Evolutionary conservation across 2,797 vertebrate species (phyloP).

Genomic region (Dipus sagitta): DNA sequence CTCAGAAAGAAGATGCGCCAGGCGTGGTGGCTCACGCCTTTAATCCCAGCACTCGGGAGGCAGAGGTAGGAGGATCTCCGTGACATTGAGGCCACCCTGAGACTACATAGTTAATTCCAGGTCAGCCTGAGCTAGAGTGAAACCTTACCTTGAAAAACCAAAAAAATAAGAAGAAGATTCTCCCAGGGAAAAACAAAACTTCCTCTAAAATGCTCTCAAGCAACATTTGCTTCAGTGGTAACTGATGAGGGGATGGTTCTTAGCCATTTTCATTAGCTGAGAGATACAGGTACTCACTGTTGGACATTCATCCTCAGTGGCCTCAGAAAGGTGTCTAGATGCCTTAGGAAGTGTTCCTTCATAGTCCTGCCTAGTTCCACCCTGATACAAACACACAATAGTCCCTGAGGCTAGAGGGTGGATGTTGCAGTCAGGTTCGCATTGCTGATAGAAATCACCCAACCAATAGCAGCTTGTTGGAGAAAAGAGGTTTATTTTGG

Average conservation of each 20-base stretch:
- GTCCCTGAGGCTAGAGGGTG: not conserved
- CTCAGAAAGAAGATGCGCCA: constrained; percentile 20
- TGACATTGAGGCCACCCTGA: too few relatives aligned
- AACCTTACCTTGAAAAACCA: too few relatives aligned
- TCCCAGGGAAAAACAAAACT: not conserved
- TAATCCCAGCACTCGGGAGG: too few relatives aligned
- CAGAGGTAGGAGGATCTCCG: too few relatives aligned
- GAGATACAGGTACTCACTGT: not conserved
- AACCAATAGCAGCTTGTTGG: too few relatives aligned
- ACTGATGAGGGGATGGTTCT: not conserved
- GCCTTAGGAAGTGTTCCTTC: not conserved
- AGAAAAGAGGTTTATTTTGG: too few relatives aligned
- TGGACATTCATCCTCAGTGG: not conserved
- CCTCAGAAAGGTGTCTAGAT: not conserved
- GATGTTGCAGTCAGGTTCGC: too few relatives aligned
- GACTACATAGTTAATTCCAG: too few relatives aligned
- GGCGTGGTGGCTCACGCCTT: too few relatives aligned
- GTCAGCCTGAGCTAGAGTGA: too few relatives aligned
- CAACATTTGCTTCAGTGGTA: not conserved
- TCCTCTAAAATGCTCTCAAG: not conserved
- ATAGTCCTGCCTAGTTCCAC: not conserved
- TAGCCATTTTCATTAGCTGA: not conserved
- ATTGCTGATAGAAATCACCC: too few relatives aligned
- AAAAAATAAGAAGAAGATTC: constrained; percentile 15
- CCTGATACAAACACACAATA: not conserved